Evolutionary conservation across 1,140 invertebrate species (phyloP).

Genomic region (Heliconius melpomene): DNA sequence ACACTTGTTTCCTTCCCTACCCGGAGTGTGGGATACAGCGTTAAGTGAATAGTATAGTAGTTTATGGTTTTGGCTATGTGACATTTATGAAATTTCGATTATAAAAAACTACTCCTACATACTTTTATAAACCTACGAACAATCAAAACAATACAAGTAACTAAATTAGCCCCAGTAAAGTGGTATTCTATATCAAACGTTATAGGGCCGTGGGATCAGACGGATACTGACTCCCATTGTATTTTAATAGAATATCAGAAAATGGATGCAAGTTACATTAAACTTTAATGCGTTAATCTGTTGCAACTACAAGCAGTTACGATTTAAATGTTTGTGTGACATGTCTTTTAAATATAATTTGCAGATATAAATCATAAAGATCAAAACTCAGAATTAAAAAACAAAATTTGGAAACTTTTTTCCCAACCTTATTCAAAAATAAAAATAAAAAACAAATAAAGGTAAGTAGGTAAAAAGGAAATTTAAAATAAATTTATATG

Average conservation of each 20-base stretch:
- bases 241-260: slow-evolving; percentile 11
- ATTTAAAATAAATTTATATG: too few relatives aligned
- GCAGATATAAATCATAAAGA: not conserved
- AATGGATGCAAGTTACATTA: not conserved
- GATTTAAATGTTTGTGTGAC: not conserved
- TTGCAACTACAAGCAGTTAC: not conserved
- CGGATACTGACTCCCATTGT: not conserved
- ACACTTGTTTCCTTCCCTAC: too few relatives aligned
- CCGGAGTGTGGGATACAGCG: too few relatives aligned
- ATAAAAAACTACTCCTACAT: too few relatives aligned
- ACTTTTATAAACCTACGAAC: not conserved
- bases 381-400: not conserved
- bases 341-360: not conserved
- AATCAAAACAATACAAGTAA: not conserved
- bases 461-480: too few relatives aligned
- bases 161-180: not conserved
- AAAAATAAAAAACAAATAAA: not conserved
- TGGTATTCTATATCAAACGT: slow-evolving; percentile 5
- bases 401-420: too few relatives aligned
- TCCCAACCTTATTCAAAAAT: not conserved
- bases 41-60: too few relatives aligned
- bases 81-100: too few relatives aligned
- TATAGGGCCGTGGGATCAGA: not conserved
- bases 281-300: not conserved
- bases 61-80: too few relatives aligned